These are phyloP conservation scores for Melanostoma mellinum DNA, from an alignment of 2,888 invertebrate species.

Conservation along the genomic window DNA sequence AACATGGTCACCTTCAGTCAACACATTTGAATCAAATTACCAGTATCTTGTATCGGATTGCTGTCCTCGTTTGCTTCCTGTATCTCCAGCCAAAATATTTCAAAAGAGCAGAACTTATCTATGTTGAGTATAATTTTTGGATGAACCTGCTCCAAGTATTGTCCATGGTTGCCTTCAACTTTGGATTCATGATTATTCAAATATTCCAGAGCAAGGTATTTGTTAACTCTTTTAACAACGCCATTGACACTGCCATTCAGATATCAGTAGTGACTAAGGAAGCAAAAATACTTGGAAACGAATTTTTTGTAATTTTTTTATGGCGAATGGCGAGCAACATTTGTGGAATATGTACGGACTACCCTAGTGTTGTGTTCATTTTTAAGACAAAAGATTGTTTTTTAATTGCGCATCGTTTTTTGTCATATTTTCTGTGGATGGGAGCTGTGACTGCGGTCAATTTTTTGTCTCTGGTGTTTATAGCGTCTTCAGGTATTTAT, in stretches of 20 bases:
- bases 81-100: background rate
- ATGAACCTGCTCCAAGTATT: background rate
- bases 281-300: conserved; percentile 6
- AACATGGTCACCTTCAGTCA: background rate
- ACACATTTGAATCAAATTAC: background rate
- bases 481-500: conserved; percentile 36
- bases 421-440: conserved; percentile 31
- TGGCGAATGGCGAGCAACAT: background rate
- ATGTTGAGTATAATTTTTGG: background rate
- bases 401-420: background rate
- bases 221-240: conserved; percentile 12
- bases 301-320: conserved; percentile 16
- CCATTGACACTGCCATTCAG: conserved; percentile 15
- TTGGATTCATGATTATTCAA: conserved; percentile 22
- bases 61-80: background rate
- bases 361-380: background rate
- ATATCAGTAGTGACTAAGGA: conserved; percentile 29
- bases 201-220: conserved; percentile 8
- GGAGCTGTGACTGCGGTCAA: conserved; percentile 37
- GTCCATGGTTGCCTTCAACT: background rate
- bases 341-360: background rate
- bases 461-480: conserved; percentile 38
- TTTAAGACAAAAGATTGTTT: background rate
- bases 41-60: background rate
- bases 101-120: background rate